Base-by-base conservation (phyloP, 2,888 invertebrate species). In the Microctonus aethiopoides region DNA sequence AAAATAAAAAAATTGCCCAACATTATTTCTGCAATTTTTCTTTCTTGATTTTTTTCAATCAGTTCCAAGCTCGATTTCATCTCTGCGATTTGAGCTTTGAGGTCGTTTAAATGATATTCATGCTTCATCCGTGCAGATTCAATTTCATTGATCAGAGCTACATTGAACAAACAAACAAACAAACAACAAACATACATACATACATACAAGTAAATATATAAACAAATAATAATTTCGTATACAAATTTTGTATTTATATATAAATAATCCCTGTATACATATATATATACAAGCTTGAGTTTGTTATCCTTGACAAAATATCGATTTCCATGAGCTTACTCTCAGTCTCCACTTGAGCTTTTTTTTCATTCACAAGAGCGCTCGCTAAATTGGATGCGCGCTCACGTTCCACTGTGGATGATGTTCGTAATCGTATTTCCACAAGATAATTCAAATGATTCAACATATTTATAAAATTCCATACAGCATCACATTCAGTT, bases 391-490 rank as follows among this genome's bases (percentile, higher is more conserved):
- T 68, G 24, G 72, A 67, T 52, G 72, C 70, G 39, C 62, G 63
- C 52, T 74, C 52, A 20, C 64, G 69, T 60, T 73, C 69, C 46
- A 73, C 65, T 34, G 32, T 29, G 1, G 71, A 72, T 32, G 70
- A 72, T 11, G 60, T 75, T 72, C 64, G 67, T 68, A 76, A 72
- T 54, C 73, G 74, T 26, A n/a, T 67, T 36, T 75, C 67, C 26
- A 75, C 63, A 29, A 74, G 34, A 22, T 54, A 51, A 9, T 51
- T 46, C 20, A 72, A 36, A 51, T n/a, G 36, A 52, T 62, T 13
- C 2, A 61, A 39, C 39, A 56, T 63, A 9, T 39, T 11, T 20
- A 64, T 36, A 41, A 69, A 69, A 72, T 67, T 67, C 16, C 29
- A 22, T 9, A 32, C 13, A 56, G 22, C 26, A 3, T 16, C 29